A percentile compares a stretch with the other conserved stretches of the same genome.
These are phyloP conservation scores for Polylopha cassiicola DNA, from an alignment of 2,888 invertebrate species.

Conservation along the genomic window DNA sequence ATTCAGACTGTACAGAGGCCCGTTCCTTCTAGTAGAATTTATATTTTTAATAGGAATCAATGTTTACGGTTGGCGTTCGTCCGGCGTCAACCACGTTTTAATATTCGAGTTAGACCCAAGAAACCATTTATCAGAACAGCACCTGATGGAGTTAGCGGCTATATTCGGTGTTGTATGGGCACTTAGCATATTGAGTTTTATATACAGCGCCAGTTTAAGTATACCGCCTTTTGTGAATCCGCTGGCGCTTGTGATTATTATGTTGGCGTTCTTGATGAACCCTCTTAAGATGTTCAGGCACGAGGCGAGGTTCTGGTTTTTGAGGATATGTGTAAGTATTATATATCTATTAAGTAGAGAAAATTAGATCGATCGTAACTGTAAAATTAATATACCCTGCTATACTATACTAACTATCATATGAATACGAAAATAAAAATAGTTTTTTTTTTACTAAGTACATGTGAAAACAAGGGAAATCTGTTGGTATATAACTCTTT, in stretches of 20 bases:
- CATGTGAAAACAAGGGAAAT: too few species aligned
- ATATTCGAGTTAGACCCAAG: conserved; percentile 98
- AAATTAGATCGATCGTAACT: too few species aligned
- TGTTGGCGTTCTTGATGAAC: conserved; percentile 91
- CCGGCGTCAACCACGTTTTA: conserved; percentile 97
- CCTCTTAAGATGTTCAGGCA: conserved; percentile 94
- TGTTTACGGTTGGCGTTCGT: conserved; percentile 97
- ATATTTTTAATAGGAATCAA: conserved; percentile 97
- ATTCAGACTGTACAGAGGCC: conserved; percentile 94
- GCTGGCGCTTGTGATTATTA: conserved; percentile 86
- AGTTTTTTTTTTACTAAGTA: background rate
- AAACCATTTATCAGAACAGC: conserved; percentile 95
- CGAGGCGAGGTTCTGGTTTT: conserved; percentile 95
- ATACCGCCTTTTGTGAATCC: conserved; percentile 97
- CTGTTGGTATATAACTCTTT: too few species aligned
- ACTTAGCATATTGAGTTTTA: conserved; percentile 89
- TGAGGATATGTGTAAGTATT: conserved; percentile 88
- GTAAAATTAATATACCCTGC: too few species aligned
- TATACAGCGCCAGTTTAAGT: conserved; percentile 86
- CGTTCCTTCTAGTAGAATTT: conserved; percentile 93
- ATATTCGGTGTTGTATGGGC: conserved; percentile 97
- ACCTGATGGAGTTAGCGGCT: conserved; percentile 95
- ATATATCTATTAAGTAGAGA: too few species aligned
- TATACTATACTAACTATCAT: too few species aligned
- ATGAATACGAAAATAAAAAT: too few species aligned